These are phyloP conservation scores for Parasteatoda tepidariorum DNA, from an alignment of 1,140 invertebrate genomes.

Conservation along the genomic window DNA sequence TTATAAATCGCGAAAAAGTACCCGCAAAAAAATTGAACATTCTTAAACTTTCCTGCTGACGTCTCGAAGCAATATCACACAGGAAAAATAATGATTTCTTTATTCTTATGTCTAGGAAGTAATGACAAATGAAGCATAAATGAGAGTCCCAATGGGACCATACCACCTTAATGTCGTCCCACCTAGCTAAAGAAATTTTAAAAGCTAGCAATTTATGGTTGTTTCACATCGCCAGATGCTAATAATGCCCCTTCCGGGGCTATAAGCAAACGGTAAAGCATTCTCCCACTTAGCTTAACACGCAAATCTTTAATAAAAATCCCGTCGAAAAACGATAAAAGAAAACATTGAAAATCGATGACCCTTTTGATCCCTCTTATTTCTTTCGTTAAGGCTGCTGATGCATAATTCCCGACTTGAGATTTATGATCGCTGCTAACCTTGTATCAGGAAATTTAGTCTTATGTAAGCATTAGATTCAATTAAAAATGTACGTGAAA, in stretches of 20 bases:
- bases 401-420: conserved; percentile 26
- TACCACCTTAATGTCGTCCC: conserved; percentile 11
- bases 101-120: not conserved
- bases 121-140: conserved; percentile 46
- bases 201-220: conserved; percentile 55
- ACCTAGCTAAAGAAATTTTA: conserved; percentile 44
- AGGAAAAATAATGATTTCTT: not conserved
- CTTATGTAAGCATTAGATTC: too few relatives aligned
- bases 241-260: conserved; percentile 53
- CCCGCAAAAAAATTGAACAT: not conserved
- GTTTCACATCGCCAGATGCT: conserved; percentile 46
- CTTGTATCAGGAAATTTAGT: too few relatives aligned
- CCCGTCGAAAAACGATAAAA: conserved; percentile 37
- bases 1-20: conserved; percentile 23
- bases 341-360: conserved; percentile 56
- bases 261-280: conserved; percentile 45
- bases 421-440: conserved; percentile 34
- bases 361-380: not conserved
- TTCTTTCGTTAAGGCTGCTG: not conserved
- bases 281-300: conserved; percentile 54
- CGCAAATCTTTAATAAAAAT: conserved; percentile 56
- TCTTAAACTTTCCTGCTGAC: not conserved
- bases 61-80: not conserved
- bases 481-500: too few relatives aligned
- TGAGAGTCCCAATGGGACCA: conserved; percentile 32